phyloP scores from a whole-genome alignment of 2,888 invertebrate genomes.

The Melieria crassipennis region DNA sequence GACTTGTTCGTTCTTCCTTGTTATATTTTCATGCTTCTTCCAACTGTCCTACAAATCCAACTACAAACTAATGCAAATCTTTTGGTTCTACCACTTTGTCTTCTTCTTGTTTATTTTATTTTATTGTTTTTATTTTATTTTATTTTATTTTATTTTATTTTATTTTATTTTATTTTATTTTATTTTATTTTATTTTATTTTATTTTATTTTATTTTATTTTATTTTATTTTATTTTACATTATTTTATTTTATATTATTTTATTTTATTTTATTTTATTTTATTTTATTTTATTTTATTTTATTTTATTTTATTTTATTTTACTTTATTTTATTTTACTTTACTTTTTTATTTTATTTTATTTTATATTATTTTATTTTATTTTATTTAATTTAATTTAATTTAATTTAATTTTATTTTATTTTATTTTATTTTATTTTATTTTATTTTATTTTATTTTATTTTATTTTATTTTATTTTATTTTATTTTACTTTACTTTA shows the following conservation, averaged over 20 bases:
- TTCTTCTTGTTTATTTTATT: not conserved
- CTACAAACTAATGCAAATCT: not conserved
- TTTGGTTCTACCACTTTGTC: not conserved
- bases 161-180: not conserved
- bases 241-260: too few relatives aligned
- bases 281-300: conserved; percentile 16
- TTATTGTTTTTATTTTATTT: too few relatives aligned
- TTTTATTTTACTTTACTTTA: too few relatives aligned
- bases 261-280: too few relatives aligned
- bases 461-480: too few relatives aligned
- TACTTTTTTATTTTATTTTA: not conserved
- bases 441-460: too few relatives aligned
- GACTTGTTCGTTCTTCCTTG: too few relatives aligned
- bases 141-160: not conserved
- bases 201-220: not conserved
- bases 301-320: conserved; percentile 37
- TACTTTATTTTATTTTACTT: not conserved
- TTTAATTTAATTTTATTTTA: too few relatives aligned
- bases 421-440: too few relatives aligned
- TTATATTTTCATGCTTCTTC: too few relatives aligned
- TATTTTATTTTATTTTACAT: too few relatives aligned
- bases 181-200: not conserved
- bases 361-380: conserved; percentile 1
- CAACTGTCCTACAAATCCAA: not conserved
- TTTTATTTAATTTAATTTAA: not conserved